These are phyloP conservation scores for Himalopsyche tibetana DNA, from an alignment of 2,888 invertebrate genomes.

Conservation along the genomic window DNA sequence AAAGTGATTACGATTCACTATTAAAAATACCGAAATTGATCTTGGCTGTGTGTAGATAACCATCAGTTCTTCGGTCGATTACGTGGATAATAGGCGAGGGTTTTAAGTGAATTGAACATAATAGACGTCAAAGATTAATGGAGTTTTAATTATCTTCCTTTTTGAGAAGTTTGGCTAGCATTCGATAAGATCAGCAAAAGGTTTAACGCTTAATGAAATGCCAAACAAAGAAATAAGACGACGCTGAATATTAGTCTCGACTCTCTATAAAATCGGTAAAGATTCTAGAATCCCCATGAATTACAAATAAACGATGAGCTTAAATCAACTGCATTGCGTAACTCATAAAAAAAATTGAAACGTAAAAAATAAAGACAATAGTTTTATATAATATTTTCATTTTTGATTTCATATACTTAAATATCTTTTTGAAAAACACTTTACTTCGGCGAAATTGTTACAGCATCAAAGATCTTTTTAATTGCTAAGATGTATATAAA, in stretches of 20 bases:
- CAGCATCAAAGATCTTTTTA: too few species aligned
- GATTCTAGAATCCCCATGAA: not conserved
- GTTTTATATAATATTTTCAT: too few species aligned
- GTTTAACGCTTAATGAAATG: constrained; percentile 56
- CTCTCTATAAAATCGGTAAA: not conserved
- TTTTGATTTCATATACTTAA: too few species aligned
- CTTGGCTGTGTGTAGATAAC: constrained; percentile 48
- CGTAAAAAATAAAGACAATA: too few species aligned
- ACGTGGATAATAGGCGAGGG: constrained; percentile 64
- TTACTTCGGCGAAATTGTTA: too few species aligned
- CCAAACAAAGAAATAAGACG: constrained; percentile 46
- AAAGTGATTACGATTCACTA: constrained; percentile 53
- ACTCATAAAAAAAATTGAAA: too few species aligned
- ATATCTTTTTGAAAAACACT: too few species aligned
- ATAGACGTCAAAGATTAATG: constrained; percentile 65
- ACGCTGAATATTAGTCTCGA: not conserved
- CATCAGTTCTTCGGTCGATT: constrained; percentile 60
- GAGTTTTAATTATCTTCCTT: constrained; percentile 65
- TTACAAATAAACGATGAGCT: not conserved
- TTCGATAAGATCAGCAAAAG: constrained; percentile 61
- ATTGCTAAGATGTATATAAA: too few species aligned
- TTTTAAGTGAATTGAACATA: constrained; percentile 65
- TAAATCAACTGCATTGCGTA: not conserved
- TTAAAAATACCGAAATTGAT: constrained; percentile 50
- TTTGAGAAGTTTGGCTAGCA: constrained; percentile 45